phyloP scores from a whole-genome alignment of 2,797 vertebrate species.

The Pseudochaenichthys georgianus region DNA sequence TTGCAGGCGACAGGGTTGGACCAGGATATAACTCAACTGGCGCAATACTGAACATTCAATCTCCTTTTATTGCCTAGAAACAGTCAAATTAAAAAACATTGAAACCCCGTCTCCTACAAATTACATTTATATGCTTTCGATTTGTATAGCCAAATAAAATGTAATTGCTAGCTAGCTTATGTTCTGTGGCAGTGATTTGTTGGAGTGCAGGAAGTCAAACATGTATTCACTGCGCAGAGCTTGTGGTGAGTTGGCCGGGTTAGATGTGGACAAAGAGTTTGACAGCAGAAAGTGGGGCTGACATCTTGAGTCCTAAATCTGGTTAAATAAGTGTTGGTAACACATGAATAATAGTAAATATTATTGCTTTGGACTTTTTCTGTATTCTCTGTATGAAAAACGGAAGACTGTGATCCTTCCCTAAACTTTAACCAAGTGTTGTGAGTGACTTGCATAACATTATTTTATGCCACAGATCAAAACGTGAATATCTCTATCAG shows the following conservation, averaged over 20 bases:
- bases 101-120: background rate
- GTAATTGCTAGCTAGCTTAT: background rate
- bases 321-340: background rate
- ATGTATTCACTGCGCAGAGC: background rate
- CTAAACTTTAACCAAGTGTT: background rate
- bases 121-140: background rate
- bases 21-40: too few species aligned
- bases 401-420: background rate
- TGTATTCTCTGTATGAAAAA: background rate
- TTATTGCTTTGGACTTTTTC: background rate
- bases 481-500: too few species aligned
- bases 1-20: background rate
- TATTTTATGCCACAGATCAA: too few species aligned
- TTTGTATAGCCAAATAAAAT: background rate
- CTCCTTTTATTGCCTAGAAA: too few species aligned
- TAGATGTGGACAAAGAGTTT: background rate
- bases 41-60: too few species aligned
- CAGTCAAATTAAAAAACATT: too few species aligned
- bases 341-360: background rate
- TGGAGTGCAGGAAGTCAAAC: constrained; percentile 3
- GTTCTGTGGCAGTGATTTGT: background rate
- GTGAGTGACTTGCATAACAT: too few species aligned
- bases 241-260: background rate
- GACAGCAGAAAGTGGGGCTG: background rate
- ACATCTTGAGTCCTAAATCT: background rate